These are phyloP conservation scores for Scaptomyza caliginosa DNA, from an alignment of 2,888 invertebrate species.

Conservation along the genomic window DNA sequence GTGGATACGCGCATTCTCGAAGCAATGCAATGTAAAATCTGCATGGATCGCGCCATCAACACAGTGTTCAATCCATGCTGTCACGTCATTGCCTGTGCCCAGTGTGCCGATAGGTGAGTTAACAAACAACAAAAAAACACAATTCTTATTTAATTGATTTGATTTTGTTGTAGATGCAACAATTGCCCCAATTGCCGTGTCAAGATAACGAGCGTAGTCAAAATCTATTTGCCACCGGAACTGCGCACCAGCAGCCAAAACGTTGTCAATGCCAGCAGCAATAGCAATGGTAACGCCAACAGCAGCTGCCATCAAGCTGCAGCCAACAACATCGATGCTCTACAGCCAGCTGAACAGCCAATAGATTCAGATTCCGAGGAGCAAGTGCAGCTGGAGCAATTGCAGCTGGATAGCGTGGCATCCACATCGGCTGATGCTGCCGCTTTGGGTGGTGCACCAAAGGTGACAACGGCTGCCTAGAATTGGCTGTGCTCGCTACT, in stretches of 20 bases:
- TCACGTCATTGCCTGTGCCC: conserved; percentile 92
- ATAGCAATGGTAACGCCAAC: no score
- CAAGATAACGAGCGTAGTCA: conserved; percentile 81
- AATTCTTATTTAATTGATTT: background rate
- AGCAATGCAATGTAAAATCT: conserved; percentile 92
- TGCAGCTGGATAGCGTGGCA: background rate
- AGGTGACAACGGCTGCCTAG: conserved; percentile 79
- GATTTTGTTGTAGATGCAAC: conserved; percentile 77
- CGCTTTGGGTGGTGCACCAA: conserved; percentile 55
- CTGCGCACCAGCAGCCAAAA: conserved; percentile 74
- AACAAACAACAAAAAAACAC: background rate
- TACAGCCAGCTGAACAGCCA: conserved; percentile 2
- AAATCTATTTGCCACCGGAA: conserved; percentile 83
- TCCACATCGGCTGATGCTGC: conserved; percentile 22
- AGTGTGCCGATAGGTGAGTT: conserved; percentile 88
- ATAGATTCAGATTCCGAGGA: conserved; percentile 25
- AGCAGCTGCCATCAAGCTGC: no score
- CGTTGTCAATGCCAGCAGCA: conserved; percentile 33
- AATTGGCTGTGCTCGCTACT: conserved; percentile 82
- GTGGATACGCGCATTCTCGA: conserved; percentile 85
- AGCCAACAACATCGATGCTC: conserved; percentile 9
- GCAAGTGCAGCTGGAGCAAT: background rate
- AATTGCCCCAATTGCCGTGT: conserved; percentile 83
- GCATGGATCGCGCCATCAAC: conserved; percentile 93
- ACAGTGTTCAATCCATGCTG: conserved; percentile 94